Base-by-base conservation (phyloP, 2,797 vertebrate species). In the Eremophila alpestris region DNA sequence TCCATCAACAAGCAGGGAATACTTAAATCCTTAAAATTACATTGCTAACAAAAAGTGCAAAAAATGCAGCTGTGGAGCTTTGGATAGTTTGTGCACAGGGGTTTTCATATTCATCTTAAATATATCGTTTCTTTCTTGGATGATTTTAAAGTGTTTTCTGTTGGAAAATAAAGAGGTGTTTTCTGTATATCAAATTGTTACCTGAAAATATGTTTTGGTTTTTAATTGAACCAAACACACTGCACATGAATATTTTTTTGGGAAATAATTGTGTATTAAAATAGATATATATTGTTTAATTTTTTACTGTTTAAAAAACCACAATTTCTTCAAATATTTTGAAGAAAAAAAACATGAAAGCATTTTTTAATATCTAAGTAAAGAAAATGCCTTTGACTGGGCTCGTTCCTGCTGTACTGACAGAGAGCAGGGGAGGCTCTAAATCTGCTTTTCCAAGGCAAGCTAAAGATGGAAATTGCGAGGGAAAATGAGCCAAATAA, bases 401-500 rank as follows among this genome's bases (percentile, higher is more conserved):
- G 49, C 62, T 87, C 23, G 9, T 79, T 92, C 83, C 46, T 46
- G 14, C 71, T 86, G 62, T 64, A 87, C 77, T 93, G 92, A 56
- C 59, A 86, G 60, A 73, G 45, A 87, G 77, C 51, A 92, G 43
- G n/a, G 73, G 34, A 85, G 23, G 79, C 85, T 94, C 59, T 43
- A 78, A 55, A 91, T 36, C 46, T 54, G 58, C 70, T 90, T 90
- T 94, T 93, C 80, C 71, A 92, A 85, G 81, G 94, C 74, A 94
- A 86, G 92, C 84, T 92, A 34, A 83, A 75, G 88, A 95, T 87
- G 83, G 74, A 93, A 95, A 92, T 89, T 85, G 87, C 18, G 26
- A 63, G 63, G 74, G 83, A 96, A 96, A 92, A 93, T 69, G 89
- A 96, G 54, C 92, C 82, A 91, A 93, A 93, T 56, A 89, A 87